A percentile compares a stretch with the other conserved stretches of the same genome.
These are phyloP conservation scores for Himalopsyche tibetana DNA, from an alignment of 2,888 invertebrate genomes.

Conservation along the genomic window DNA sequence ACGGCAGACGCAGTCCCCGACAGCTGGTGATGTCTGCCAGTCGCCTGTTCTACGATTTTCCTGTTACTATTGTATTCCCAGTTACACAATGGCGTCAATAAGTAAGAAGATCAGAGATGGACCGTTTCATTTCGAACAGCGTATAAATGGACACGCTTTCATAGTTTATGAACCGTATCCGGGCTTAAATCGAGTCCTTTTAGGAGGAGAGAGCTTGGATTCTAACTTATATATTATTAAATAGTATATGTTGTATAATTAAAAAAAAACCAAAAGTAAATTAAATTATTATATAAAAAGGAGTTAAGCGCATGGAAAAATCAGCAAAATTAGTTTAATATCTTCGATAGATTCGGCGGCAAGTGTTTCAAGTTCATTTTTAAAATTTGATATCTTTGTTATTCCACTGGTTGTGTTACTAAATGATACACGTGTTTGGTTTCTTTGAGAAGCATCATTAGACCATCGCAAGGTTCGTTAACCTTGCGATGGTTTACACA, in stretches of 20 bases:
- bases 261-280: too few relatives aligned
- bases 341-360: too few relatives aligned
- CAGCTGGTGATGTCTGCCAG: slow-evolving; percentile 19
- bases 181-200: not conserved
- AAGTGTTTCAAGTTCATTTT: too few relatives aligned
- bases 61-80: slow-evolving; percentile 28
- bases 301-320: too few relatives aligned
- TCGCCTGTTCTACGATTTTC: not conserved
- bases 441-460: too few relatives aligned
- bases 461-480: too few relatives aligned
- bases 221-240: not conserved
- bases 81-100: slow-evolving; percentile 32
- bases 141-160: not conserved
- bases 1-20: not conserved
- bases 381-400: too few relatives aligned
- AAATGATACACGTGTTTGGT: too few relatives aligned
- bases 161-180: not conserved
- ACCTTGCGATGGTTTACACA: too few relatives aligned
- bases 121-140: not conserved
- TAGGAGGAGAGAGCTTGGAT: not conserved
- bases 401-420: too few relatives aligned
- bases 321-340: too few relatives aligned
- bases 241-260: not conserved
- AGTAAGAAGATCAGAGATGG: slow-evolving; percentile 38
- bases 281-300: too few relatives aligned